A percentile compares a stretch with the other conserved stretches of the same genome.
Evolutionary conservation across 2,888 invertebrate species (phyloP).

Genomic region (Arrhopalites spinosus): DNA sequence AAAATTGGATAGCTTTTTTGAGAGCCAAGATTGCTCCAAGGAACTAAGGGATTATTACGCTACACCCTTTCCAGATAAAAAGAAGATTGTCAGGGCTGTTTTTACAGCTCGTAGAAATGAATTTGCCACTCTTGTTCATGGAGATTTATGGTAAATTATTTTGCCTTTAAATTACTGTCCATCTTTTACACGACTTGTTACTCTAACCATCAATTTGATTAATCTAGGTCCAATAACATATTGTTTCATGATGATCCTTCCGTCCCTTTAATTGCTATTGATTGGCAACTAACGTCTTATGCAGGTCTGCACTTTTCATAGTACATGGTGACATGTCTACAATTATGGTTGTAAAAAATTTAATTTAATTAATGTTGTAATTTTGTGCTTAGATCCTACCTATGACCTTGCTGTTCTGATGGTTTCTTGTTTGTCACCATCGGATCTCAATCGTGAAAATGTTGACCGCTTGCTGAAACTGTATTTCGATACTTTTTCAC

Average conservation of each 20-base stretch:
- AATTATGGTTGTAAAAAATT: no score
- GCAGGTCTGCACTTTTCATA: no score
- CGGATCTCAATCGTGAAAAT: constrained; percentile 32
- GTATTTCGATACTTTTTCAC: constrained; percentile 41
- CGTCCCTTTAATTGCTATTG: constrained; percentile 46
- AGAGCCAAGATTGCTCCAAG: constrained; percentile 15
- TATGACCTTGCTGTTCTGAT: constrained; percentile 44
- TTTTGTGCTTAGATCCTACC: no score
- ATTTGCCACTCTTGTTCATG: constrained; percentile 41
- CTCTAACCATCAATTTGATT: background rate
- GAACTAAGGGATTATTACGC: constrained; percentile 35
- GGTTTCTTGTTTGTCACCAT: constrained; percentile 38
- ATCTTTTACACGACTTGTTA: background rate
- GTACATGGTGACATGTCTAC: no score
- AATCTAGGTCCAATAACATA: constrained; percentile 42
- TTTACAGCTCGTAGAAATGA: constrained; percentile 5
- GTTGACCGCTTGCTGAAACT: constrained; percentile 33
- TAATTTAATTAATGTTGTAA: no score
- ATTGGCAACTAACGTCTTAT: constrained; percentile 49
- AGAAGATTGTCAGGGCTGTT: constrained; percentile 25
- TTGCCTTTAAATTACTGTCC: no score
- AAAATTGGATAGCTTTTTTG: constrained; percentile 33
- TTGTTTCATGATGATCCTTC: constrained; percentile 33
- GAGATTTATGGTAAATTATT: constrained; percentile 45
- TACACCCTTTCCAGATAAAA: constrained; percentile 17